These are phyloP conservation scores for Dicaeum eximium DNA, from an alignment of 2,113 vertebrate genomes.

Conservation along the genomic window DNA sequence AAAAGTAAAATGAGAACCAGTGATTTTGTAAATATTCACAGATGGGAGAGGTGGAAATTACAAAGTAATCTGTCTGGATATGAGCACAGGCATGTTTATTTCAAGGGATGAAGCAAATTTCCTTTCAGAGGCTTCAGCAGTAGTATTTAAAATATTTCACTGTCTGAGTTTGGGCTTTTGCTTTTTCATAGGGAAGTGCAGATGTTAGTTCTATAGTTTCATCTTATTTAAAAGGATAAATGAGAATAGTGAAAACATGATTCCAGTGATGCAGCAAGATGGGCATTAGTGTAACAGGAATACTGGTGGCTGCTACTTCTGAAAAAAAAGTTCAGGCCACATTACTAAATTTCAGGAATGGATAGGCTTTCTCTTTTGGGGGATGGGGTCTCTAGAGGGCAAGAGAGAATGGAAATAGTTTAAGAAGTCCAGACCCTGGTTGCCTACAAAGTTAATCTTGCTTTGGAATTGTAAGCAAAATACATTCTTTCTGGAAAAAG, in stretches of 20 bases:
- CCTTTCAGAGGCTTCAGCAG: background rate
- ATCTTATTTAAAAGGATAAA: background rate
- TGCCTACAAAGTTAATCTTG: background rate
- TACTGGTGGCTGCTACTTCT: background rate
- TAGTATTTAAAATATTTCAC: background rate
- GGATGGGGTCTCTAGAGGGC: fast-evolving
- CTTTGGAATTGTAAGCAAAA: background rate
- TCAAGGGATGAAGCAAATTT: background rate
- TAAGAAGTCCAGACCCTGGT: background rate
- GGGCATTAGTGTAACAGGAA: background rate
- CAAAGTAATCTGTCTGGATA: background rate
- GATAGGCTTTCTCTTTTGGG: background rate
- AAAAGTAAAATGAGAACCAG: background rate
- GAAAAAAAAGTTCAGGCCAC: background rate
- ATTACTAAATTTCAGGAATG: background rate
- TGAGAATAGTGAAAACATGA: background rate
- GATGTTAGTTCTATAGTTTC: background rate
- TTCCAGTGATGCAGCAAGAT: background rate
- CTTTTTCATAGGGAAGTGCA: background rate
- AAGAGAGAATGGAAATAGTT: background rate
- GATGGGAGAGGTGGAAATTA: background rate
- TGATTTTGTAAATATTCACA: background rate
- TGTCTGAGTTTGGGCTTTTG: background rate
- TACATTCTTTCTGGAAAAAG: background rate
- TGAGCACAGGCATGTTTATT: background rate